Base-by-base conservation (phyloP, 2,888 invertebrate genomes). In the Augiades crinisus region DNA sequence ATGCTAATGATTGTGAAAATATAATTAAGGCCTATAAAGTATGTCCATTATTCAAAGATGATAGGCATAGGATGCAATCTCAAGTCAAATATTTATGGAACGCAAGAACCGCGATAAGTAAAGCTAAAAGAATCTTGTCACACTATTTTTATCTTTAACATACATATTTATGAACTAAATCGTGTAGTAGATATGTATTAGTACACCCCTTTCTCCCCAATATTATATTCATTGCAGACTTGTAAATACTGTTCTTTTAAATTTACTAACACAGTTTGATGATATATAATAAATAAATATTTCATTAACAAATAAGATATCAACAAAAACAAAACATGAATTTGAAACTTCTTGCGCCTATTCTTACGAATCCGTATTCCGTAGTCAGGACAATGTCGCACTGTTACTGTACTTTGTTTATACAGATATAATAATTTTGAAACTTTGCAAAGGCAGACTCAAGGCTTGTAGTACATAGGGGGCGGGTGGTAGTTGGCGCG, bases 401-500 rank as follows among this genome's bases (percentile, higher is more conserved):
- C 22, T 22, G 21, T 17, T 37, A 13, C 34, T 38, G 10, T 22
- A 13, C 13, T 38, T 27, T 10, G 27, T 27, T 38, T 38, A 8
- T 13, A 22, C 36, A 21, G 38, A 22, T 21, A 19, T 19, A 19
- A 37, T 19, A 7, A 19, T 37, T 27, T 13, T n/a, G 12, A 37
- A 47, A 38, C 21, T 47, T 47, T 31, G 40, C 21, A 21, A 37
- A 22, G 47, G 47, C 47, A 16, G 30, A 21, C 27, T 34, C 38
- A 14, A 7, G 31, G 38, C n/a, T 17, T 31, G 21, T 31, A 10
- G 19, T 19, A 44, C 14, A 10, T 34, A 12, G 46, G 24, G 27
- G 17, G 12, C 12, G 7, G 19, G 5, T 52, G 30, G 44, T 47
- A 36, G 50, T 27, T 52, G 55, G 61, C 62, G 58, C 60, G 60